These are phyloP conservation scores for Drosophila simulans DNA, from an alignment of 1,140 invertebrate species.

Conservation along the genomic window DNA sequence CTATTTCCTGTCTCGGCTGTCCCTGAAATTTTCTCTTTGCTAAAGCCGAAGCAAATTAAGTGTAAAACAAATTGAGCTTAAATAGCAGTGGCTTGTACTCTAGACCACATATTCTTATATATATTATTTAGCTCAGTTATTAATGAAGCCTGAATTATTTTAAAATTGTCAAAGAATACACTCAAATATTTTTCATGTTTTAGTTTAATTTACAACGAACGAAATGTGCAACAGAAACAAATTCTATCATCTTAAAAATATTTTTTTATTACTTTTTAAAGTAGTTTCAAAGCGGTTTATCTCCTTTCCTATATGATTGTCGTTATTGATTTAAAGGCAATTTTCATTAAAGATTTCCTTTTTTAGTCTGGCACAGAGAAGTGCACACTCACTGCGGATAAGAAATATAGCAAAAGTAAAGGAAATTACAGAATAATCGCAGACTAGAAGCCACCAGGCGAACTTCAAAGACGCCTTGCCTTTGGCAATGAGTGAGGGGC, in stretches of 20 bases:
- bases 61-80: slow-evolving; percentile 14
- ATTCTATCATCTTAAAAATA: no score
- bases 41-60: slow-evolving; percentile 53
- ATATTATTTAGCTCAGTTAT: not conserved
- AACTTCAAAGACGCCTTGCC: slow-evolving; percentile 45
- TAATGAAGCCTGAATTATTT: not conserved
- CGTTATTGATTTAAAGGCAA: slow-evolving; percentile 36
- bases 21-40: slow-evolving; percentile 17
- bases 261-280: not conserved
- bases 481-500: not conserved
- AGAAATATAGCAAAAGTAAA: slow-evolving; percentile 22
- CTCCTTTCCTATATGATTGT: not conserved
- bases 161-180: not conserved
- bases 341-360: slow-evolving; percentile 28
- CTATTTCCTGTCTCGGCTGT: slow-evolving; percentile 55
- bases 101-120: not conserved
- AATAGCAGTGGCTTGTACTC: not conserved
- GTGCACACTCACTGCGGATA: slow-evolving; percentile 19
- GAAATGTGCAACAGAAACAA: not conserved
- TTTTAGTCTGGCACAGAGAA: slow-evolving; percentile 26
- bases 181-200: no score
- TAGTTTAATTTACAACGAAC: not conserved
- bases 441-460: slow-evolving; percentile 35
- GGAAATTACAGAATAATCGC: slow-evolving; percentile 45
- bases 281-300: no score